Evolutionary conservation across 2,888 invertebrate genomes (phyloP).

Genomic region (Boloria euphrosyne): DNA sequence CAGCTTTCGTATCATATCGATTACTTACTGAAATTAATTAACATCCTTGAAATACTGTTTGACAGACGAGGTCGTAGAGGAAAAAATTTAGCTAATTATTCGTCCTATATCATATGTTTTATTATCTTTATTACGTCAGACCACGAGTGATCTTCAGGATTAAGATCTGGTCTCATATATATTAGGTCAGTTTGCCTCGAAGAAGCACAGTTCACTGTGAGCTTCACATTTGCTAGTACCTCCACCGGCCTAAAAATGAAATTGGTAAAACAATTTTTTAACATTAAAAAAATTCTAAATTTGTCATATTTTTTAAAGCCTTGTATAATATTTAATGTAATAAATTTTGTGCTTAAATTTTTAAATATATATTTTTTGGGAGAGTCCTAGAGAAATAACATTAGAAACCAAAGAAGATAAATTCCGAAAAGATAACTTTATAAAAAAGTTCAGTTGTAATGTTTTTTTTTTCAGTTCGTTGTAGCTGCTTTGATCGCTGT

Average conservation of each 20-base stretch:
- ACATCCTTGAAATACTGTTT: slow-evolving; percentile 60
- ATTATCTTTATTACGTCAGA: slow-evolving; percentile 64
- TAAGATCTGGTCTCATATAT: slow-evolving; percentile 66
- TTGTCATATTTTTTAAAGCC: too few relatives aligned
- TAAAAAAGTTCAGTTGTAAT: not conserved
- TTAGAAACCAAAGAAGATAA: too few relatives aligned
- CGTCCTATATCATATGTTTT: slow-evolving; percentile 58
- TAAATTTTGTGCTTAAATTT: too few relatives aligned
- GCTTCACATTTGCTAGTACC: slow-evolving; percentile 54
- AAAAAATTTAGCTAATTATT: slow-evolving; percentile 66
- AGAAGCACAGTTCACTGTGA: slow-evolving; percentile 51
- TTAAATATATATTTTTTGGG: slow-evolving; percentile 25
- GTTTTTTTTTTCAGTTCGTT: slow-evolving; percentile 57
- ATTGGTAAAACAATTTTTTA: slow-evolving; percentile 61
- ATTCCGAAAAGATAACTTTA: not conserved
- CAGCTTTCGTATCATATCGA: slow-evolving; percentile 44
- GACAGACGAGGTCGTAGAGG: slow-evolving; percentile 65
- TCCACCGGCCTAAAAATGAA: slow-evolving; percentile 61
- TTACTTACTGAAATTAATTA: slow-evolving; percentile 51
- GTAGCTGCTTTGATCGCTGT: slow-evolving; percentile 64
- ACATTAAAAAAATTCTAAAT: too few relatives aligned
- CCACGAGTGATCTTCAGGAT: slow-evolving; percentile 61
- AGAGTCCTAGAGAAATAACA: slow-evolving; percentile 4
- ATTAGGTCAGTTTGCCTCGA: slow-evolving; percentile 59
- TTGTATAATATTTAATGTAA: too few relatives aligned